These are phyloP conservation scores for Limonius californicus DNA, from an alignment of 1,140 invertebrate genomes.

Conservation along the genomic window DNA sequence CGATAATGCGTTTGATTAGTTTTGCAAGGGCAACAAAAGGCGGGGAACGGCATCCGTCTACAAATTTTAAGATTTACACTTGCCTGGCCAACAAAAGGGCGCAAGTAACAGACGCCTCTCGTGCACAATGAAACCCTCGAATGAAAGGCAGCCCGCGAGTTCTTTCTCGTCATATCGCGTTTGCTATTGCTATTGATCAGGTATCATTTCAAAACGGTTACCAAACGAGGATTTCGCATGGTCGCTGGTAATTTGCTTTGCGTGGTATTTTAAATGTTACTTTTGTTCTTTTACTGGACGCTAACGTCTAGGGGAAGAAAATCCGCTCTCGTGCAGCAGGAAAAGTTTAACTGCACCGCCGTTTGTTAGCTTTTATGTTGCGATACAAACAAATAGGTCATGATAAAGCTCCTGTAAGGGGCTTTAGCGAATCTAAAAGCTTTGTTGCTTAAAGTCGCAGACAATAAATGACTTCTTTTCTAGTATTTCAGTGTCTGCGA, in stretches of 20 bases:
- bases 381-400: conserved; percentile 8
- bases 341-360: conserved; percentile 1
- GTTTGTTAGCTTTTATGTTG: conserved; percentile 3
- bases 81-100: neutral
- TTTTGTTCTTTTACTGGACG: too few species aligned
- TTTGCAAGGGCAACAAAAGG: neutral
- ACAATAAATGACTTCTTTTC: conserved; percentile 7
- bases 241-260: too few species aligned
- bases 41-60: neutral
- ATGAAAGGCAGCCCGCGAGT: too few species aligned
- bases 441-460: conserved; percentile 6
- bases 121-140: too few species aligned
- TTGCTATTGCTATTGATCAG: too few species aligned
- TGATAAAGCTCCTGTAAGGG: neutral
- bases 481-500: neutral
- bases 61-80: neutral
- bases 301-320: too few species aligned
- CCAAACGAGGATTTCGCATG: too few species aligned
- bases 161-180: too few species aligned
- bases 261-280: too few species aligned
- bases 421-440: conserved; percentile 5
- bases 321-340: neutral
- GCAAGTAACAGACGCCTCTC: neutral
- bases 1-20: conserved; percentile 10
- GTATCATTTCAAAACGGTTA: too few species aligned